These are phyloP conservation scores for Eupeodes latifasciatus DNA, from an alignment of 2,888 invertebrate genomes.

Conservation along the genomic window DNA sequence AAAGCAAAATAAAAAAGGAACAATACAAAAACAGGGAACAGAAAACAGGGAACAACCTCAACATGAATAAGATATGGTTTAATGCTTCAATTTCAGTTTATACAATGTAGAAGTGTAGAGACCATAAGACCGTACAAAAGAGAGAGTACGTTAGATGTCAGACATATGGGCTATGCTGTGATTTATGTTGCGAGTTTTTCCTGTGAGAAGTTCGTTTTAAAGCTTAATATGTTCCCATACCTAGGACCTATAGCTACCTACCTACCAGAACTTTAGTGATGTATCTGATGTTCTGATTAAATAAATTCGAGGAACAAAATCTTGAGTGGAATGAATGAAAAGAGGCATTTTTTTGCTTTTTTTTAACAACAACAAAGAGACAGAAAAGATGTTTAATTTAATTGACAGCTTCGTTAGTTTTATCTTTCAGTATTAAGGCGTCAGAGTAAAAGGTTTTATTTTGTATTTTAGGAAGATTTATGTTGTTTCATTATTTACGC, in stretches of 20 bases:
- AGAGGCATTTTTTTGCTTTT: slow-evolving; percentile 2
- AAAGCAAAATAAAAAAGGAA: slow-evolving; percentile 6
- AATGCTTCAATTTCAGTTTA: slow-evolving; percentile 73
- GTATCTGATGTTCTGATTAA: background rate
- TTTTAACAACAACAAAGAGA: background rate
- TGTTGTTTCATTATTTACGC: background rate
- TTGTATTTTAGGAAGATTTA: slow-evolving; percentile 12
- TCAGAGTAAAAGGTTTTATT: background rate
- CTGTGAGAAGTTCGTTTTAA: slow-evolving; percentile 23
- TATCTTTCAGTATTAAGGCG: slow-evolving; percentile 4
- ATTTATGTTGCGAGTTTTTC: slow-evolving; percentile 58
- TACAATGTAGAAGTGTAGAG: slow-evolving; percentile 46
- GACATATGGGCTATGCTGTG: slow-evolving; percentile 61
- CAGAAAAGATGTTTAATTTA: slow-evolving; percentile 13
- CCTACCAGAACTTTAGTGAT: background rate
- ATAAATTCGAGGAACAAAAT: slow-evolving; percentile 11
- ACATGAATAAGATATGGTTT: slow-evolving; percentile 75
- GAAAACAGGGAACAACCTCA: slow-evolving; percentile 42
- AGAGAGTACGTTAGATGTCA: slow-evolving; percentile 56
- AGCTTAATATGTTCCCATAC: background rate
- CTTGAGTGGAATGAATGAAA: slow-evolving; percentile 21
- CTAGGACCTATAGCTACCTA: too few species aligned
- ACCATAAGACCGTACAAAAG: slow-evolving; percentile 13
- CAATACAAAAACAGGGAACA: slow-evolving; percentile 6
- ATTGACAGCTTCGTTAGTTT: slow-evolving; percentile 28